Percentiles rank a stretch among this genome's conserved stretches.
Conservation (phyloP, 2,888 invertebrate species). For the Stenodera caucasica region DNA sequence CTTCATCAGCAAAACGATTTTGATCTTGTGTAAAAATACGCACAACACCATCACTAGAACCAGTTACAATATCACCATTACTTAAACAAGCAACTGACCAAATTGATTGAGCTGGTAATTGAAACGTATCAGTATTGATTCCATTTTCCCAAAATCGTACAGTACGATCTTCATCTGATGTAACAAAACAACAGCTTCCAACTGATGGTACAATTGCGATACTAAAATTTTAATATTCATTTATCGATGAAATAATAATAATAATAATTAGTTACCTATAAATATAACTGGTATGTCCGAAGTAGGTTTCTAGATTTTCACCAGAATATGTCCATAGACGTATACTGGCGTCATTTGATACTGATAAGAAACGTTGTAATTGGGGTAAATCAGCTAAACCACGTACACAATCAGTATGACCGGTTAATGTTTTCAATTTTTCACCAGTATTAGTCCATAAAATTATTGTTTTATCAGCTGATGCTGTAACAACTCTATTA, state of each 20-base stretch:
- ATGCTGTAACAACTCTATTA: slow-evolving; percentile 75
- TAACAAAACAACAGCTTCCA: slow-evolving; percentile 61
- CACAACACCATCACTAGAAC: slow-evolving; percentile 84
- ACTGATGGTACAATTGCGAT: slow-evolving; percentile 61
- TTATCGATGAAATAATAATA: slow-evolving; percentile 5
- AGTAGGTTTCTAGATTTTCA: slow-evolving; percentile 73
- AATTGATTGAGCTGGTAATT: slow-evolving; percentile 82
- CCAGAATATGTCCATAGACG: slow-evolving; percentile 82
- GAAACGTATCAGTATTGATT: slow-evolving; percentile 66
- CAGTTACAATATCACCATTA: slow-evolving; percentile 90
- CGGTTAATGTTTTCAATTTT: slow-evolving; percentile 67
- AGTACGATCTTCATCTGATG: slow-evolving; percentile 87
- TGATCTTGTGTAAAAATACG: slow-evolving; percentile 81
- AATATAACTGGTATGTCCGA: slow-evolving; percentile 87
- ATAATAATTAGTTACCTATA: slow-evolving; percentile 62
- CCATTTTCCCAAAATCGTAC: slow-evolving; percentile 77
- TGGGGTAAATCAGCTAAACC: slow-evolving; percentile 69
- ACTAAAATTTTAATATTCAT: slow-evolving; percentile 47
- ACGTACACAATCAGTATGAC: slow-evolving; percentile 93
- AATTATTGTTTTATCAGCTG: slow-evolving; percentile 89
- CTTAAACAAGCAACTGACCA: slow-evolving; percentile 82
- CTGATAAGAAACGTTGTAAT: slow-evolving; percentile 79
- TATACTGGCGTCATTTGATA: slow-evolving; percentile 89
- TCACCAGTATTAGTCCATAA: slow-evolving; percentile 77
- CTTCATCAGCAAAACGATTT: slow-evolving; percentile 68